Evolutionary conservation across 2,113 vertebrate genomes (phyloP).

Genomic region (Lophius piscatorius): DNA sequence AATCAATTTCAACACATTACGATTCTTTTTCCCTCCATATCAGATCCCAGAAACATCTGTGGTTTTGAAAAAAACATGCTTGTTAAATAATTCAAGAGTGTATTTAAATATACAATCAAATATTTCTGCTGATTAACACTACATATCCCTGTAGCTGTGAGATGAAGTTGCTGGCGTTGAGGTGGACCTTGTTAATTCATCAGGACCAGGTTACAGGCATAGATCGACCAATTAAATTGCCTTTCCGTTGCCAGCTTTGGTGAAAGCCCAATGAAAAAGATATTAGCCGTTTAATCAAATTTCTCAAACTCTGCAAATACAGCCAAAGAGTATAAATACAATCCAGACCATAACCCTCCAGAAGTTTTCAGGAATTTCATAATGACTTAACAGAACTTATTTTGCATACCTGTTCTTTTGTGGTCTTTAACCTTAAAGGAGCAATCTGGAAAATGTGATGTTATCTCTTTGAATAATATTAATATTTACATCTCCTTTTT

Average conservation of each 20-base stretch:
- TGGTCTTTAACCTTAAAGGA: not conserved
- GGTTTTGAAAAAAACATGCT: not conserved
- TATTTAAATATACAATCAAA: constrained; percentile 5
- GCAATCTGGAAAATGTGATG: too few species aligned
- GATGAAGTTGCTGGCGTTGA: not conserved
- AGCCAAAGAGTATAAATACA: not conserved
- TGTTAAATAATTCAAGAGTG: not conserved
- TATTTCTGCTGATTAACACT: not conserved
- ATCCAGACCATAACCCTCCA: constrained; percentile 2
- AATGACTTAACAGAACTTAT: not conserved
- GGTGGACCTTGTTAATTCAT: not conserved
- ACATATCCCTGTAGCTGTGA: not conserved
- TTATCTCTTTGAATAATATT: too few species aligned
- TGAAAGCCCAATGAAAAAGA: constrained; percentile 1
- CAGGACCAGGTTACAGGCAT: not conserved
- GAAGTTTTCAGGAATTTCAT: not conserved
- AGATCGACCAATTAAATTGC: not conserved
- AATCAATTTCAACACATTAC: too few species aligned
- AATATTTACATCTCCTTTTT: too few species aligned
- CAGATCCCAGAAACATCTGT: constrained; percentile 15
- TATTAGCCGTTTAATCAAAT: not conserved
- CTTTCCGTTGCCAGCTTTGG: not conserved
- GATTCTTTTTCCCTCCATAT: not conserved
- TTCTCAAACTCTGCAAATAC: not conserved
- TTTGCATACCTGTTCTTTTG: not conserved